Conservation (phyloP, 1,140 invertebrate species). For the Protaetia brevitarsis region DNA sequence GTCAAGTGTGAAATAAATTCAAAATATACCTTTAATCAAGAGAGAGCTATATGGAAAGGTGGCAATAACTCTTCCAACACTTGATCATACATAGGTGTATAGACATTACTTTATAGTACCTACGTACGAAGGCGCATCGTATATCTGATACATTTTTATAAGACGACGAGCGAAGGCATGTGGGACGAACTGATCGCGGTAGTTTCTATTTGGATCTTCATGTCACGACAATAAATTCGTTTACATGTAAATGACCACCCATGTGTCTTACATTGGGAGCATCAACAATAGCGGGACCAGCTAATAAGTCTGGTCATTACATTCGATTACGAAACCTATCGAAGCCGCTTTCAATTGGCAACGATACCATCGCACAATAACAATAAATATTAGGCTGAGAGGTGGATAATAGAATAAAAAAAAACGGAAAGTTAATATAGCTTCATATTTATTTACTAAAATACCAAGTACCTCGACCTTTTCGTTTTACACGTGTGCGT, state of each 20-base stretch:
- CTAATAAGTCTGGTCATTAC: slow-evolving; percentile 3
- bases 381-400: background rate
- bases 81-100: background rate
- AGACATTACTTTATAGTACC: no score
- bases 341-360: slow-evolving; percentile 1
- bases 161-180: background rate
- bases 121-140: slow-evolving; percentile 5
- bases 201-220: slow-evolving; percentile 1
- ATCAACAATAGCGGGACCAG: background rate
- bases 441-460: background rate
- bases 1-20: no score
- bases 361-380: background rate
- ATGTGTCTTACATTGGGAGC: slow-evolving; percentile 4
- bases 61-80: background rate
- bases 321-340: background rate
- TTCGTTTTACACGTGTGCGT: background rate
- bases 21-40: no score
- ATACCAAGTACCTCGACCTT: slow-evolving; percentile 7
- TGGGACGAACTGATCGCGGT: background rate
- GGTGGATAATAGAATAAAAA: no score
- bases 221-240: slow-evolving; percentile 7
- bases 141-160: background rate
- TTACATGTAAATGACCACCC: slow-evolving; percentile 15
- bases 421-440: background rate
- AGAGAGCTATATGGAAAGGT: background rate